Base-by-base conservation (phyloP, 2,797 vertebrate genomes). In the Galago senegalensis region DNA sequence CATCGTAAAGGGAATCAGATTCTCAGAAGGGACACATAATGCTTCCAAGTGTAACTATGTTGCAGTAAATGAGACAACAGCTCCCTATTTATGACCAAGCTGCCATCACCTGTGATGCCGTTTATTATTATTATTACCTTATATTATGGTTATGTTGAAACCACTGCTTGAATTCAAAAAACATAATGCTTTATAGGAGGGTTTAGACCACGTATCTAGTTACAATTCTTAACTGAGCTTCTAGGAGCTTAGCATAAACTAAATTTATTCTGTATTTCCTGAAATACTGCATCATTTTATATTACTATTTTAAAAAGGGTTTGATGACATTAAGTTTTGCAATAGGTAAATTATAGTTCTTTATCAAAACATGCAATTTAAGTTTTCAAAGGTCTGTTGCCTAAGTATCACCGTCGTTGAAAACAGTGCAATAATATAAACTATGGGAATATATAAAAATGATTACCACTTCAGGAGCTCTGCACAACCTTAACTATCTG, bases 401-500 rank as follows among this genome's bases (percentile, higher is more conserved):
- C 21, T 75, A 97, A 73, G 79, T 84, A 75, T 90, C 82, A 91
- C 29, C 63, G 25, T 60, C 90, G 77, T 81, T 94, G 84, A 77
- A 97, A 97, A 94, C 83, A 95, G 90, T 37, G 53, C 77, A 83
- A 95, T 67, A 89, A 91, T 75, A 93, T 72, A 96, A 96, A 96
- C 73, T 96, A 91, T 75, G 87, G 96, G 95, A 89, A 2, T 84
- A 95, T 34, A 77, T 93, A 85, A 90, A 97, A 89, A 97, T 93
- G 76, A 97, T 97, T 87, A 96, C 96, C 96, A 97, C 84, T 97
- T 97, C 89, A 91, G 72, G 80, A 94, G 95, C 94, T 98, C 93
- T 96, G 91, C 87, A 94, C 90, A 97, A 93, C 91, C 76, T 95
- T 97, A 97, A 87, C 98, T 98, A 95, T 12, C 97, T 82, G 92